Evolutionary conservation across 2,888 invertebrate genomes (phyloP), one percentile per base, ranked within the genome.

Genomic region (Thereva nobilitata): DNA sequence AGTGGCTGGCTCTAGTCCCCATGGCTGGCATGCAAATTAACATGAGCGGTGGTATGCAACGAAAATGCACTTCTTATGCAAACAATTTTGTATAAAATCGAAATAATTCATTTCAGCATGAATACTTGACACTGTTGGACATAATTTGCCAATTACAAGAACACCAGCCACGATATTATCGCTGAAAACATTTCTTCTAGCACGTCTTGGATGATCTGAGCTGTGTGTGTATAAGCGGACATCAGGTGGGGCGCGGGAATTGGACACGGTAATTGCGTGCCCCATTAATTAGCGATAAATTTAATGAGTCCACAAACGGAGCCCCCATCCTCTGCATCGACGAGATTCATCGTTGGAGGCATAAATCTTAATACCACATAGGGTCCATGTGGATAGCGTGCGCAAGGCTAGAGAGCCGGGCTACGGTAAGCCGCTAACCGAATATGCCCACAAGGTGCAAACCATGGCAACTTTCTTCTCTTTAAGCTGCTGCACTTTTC

Each of bases 141-240:
- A 61, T 61, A 61, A 61, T 61, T 61, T 47, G 50, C 61, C 49
- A 61, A 61, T 61, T 61, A 61, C 61, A 61, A 61, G 61, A 50
- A 61, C 61, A 50, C 61, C 50, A 61, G 38, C 37, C 40, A 40
- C 23, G 34, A 38, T 41, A 50, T 23, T 50, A 61, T 50, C 50
- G 34, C 47, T 45, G 49, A 23, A 41, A 50, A 50, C 49, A 61
- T 50, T 50, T 61, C 57, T 47, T 41, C 61, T 61, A 23, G 50
- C 61, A 61, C 47, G 23, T 59, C 47, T 47, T 59, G 47, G 47
- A 47, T 38, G 47, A 49, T 59, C 35, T 12, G 37, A 23, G 23
- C 50, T 38, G 37, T 6, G 35, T 23, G 23, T 23, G 23, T 2
- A 23, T 23, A 23, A 2, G 23, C 1, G 23, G 23, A 23, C 23